phyloP scores from a whole-genome alignment of 2,113 vertebrate species.

The Petaurus breviceps region DNA sequence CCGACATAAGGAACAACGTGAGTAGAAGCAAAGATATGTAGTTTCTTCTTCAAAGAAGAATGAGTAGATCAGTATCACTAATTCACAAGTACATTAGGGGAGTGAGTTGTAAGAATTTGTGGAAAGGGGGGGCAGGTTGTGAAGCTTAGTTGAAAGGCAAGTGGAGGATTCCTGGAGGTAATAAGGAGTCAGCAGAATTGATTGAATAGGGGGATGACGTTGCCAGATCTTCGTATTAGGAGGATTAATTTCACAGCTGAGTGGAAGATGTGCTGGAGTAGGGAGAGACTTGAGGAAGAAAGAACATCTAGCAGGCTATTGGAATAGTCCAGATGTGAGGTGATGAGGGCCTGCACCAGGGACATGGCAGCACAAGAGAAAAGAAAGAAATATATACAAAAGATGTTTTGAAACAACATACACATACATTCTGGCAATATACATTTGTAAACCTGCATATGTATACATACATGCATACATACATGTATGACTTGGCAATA shows the following conservation, averaged over 20 bases:
- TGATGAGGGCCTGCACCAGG: neutral
- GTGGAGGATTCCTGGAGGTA: neutral
- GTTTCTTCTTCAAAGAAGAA: neutral
- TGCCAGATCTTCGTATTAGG: neutral
- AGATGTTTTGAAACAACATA: neutral
- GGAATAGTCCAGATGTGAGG: neutral
- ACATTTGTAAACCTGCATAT: neutral
- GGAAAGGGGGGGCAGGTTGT: neutral
- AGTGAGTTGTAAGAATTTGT: neutral
- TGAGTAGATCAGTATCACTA: neutral
- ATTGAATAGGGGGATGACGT: neutral
- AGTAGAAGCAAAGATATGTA: neutral
- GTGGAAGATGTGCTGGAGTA: neutral
- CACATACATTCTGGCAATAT: neutral
- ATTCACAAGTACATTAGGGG: neutral
- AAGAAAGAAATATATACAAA: neutral
- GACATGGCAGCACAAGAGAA: neutral
- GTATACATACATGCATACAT: too few species aligned
- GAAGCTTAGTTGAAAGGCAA: neutral
- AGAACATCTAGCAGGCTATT: neutral
- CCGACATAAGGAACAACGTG: neutral
- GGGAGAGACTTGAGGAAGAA: neutral
- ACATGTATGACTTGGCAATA: neutral
- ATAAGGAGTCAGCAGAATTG: neutral
- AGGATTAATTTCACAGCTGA: neutral